Percentiles rank a stretch among this genome's conserved stretches.
These are phyloP conservation scores for Callospermophilus lateralis DNA, from an alignment of 2,113 vertebrate species.

Conservation along the genomic window DNA sequence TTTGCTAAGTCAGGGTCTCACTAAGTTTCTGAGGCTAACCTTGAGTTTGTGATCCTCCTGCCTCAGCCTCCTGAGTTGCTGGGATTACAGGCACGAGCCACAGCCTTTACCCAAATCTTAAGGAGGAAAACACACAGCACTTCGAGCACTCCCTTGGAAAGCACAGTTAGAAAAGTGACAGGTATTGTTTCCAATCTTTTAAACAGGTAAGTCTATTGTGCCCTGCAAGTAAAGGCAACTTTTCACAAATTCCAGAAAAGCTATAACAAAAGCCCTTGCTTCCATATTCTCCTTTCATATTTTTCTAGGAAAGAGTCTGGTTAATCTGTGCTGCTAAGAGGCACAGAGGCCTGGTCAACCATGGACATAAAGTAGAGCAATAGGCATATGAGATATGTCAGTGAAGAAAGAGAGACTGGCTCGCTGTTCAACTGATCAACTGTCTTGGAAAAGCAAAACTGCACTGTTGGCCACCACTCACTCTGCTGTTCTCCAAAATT, in stretches of 20 bases:
- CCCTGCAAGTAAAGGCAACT: not conserved
- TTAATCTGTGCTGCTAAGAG: not conserved
- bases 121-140: not conserved
- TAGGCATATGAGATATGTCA: accelerated
- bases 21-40: too few relatives aligned
- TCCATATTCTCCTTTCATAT: not conserved
- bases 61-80: too few relatives aligned
- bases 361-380: not conserved
- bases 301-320: not conserved
- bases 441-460: not conserved
- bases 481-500: not conserved
- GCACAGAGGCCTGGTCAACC: not conserved
- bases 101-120: not conserved
- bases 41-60: too few relatives aligned
- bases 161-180: not conserved
- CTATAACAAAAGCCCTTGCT: not conserved
- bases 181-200: not conserved
- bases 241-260: not conserved
- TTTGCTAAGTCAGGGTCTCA: too few relatives aligned
- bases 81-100: too few relatives aligned
- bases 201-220: not conserved
- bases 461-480: not conserved
- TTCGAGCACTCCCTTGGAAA: too few relatives aligned
- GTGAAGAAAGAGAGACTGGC: not conserved
- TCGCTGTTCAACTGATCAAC: not conserved